Evolutionary conservation across 2,113 vertebrate genomes (phyloP).

Genomic region (Pyxicephalus adspersus): DNA sequence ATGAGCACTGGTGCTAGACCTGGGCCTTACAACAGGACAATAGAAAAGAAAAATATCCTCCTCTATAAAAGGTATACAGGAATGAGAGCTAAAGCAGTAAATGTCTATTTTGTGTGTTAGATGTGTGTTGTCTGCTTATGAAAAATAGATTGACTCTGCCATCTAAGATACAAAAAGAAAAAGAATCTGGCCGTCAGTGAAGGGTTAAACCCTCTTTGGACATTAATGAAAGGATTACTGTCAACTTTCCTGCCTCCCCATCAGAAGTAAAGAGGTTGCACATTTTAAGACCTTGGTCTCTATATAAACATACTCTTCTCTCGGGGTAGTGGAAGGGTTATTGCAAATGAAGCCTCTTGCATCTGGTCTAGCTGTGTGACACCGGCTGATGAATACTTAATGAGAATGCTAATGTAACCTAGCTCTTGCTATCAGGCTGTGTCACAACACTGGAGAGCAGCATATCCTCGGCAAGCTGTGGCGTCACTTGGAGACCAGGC

Average conservation of each 20-base stretch:
- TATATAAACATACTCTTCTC: neutral
- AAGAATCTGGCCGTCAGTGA: no score
- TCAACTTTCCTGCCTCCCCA: neutral
- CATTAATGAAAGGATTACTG: neutral
- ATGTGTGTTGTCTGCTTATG: no score
- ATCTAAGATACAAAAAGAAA: no score
- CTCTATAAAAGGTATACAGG: no score
- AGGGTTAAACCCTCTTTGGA: no score
- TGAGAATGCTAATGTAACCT: constrained; percentile 27
- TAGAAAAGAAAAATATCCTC: no score
- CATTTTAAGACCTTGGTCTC: constrained; percentile 7
- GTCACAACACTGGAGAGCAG: neutral
- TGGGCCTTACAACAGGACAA: no score
- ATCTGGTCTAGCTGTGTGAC: constrained; percentile 39
- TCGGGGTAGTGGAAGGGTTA: constrained; percentile 27
- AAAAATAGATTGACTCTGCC: no score
- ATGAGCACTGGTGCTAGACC: no score
- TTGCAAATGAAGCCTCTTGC: constrained; percentile 30
- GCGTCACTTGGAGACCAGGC: neutral
- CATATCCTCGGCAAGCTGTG: neutral
- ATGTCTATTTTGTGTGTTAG: no score
- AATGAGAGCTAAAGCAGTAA: no score
- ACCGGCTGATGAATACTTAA: constrained; percentile 40
- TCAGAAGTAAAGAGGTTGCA: constrained; percentile 11
- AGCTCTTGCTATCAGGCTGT: neutral